A percentile compares a stretch with the other conserved stretches of the same genome.
Conservation (phyloP, 2,113 vertebrate genomes). For the Forbesichthys papilliferus region DNA sequence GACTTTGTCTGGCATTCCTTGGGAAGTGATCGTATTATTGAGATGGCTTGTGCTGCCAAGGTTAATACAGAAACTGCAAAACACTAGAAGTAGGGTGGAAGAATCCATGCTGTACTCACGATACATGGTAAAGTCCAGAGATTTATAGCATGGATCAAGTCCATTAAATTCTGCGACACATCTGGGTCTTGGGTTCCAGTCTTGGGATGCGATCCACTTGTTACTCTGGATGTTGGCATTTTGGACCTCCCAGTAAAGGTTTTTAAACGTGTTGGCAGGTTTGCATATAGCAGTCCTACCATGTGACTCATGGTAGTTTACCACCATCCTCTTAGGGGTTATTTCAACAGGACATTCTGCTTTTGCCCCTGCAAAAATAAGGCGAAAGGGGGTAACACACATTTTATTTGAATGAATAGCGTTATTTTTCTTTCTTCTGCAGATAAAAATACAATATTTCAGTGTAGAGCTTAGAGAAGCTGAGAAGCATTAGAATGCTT, state of each 20-base stretch:
- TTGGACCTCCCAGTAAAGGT: conserved; percentile 29
- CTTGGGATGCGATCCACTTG: conserved; percentile 19
- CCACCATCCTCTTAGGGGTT: conserved; percentile 40
- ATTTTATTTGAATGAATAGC: conserved; percentile 12
- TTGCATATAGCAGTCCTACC: conserved; percentile 40
- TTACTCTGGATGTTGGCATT: fast-evolving
- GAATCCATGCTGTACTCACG: conserved; percentile 56
- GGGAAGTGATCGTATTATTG: conserved; percentile 1
- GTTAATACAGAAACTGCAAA: background rate
- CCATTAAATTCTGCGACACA: conserved; percentile 23
- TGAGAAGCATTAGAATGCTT: background rate
- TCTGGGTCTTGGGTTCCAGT: conserved; percentile 53
- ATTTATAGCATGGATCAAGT: background rate
- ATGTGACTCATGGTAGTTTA: conserved; percentile 27
- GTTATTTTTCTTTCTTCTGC: background rate
- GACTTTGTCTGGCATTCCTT: conserved; percentile 67
- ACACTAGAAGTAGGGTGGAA: background rate
- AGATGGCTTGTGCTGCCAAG: background rate
- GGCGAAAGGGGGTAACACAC: background rate
- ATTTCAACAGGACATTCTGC: conserved; percentile 45
- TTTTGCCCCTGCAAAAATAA: background rate
- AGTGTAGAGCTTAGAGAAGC: background rate
- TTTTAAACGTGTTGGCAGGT: fast-evolving
- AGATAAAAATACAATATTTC: conserved; percentile 15
- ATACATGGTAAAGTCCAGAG: conserved; percentile 58